Evolutionary conservation across 2,797 vertebrate species (phyloP).

Genomic region (Acropternis orthonyx): DNA sequence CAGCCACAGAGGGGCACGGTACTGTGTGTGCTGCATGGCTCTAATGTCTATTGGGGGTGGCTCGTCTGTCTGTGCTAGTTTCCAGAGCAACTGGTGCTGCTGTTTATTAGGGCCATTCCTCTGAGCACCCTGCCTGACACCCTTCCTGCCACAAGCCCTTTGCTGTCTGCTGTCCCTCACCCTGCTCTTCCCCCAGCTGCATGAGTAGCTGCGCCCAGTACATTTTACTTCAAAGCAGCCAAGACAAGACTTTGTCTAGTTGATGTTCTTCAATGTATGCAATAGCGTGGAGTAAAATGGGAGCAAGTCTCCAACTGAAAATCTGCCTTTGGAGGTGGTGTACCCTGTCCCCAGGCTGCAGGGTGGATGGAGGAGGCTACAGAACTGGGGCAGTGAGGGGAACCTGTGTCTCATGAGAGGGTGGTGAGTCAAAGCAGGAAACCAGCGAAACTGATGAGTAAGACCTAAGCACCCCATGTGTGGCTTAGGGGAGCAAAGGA

Average conservation of each 20-base stretch:
- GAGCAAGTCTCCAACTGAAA: neutral
- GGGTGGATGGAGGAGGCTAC: neutral
- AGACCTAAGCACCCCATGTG: accelerated
- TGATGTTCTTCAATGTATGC: neutral
- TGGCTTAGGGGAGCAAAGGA: neutral
- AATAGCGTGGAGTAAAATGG: neutral
- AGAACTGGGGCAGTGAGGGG: neutral
- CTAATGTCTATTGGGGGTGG: neutral
- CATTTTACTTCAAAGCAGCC: neutral
- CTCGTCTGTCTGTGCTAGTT: neutral
- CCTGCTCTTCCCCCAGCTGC: neutral
- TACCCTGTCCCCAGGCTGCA: neutral
- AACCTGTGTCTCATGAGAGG: accelerated
- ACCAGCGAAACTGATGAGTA: neutral
- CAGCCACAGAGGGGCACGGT: accelerated
- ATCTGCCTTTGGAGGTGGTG: neutral
- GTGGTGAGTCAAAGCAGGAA: conserved; percentile 14
- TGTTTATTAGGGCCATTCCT: neutral
- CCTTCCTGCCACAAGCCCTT: neutral
- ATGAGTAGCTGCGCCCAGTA: neutral
- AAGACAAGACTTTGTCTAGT: neutral
- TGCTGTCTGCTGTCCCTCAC: accelerated
- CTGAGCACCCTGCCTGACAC: neutral
- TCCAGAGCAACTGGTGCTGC: neutral
- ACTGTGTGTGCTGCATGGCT: accelerated